Base-by-base conservation (phyloP, 1,140 invertebrate species). In the Brachionus manjavacas region DNA sequence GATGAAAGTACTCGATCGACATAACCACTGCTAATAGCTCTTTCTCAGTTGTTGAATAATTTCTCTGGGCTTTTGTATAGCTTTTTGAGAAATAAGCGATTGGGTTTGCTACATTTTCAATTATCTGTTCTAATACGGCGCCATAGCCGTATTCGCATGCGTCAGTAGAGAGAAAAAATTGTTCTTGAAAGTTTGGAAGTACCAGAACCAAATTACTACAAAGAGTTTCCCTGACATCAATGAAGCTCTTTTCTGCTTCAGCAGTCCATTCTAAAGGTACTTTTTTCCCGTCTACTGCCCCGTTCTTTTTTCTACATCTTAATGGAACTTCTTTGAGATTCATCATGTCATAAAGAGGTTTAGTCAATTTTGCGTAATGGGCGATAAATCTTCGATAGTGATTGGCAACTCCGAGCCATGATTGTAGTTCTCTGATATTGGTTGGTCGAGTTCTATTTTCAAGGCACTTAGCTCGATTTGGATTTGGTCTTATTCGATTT, bases 391-490 rank as follows among this genome's bases (percentile, higher is more conserved):
- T 41, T 25, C 85, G 35, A 83, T 85, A 85, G 25, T 85, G 84
- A 35, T 68, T 80, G 4, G 66, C 64, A 9, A 64, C 16, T 3
- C 85, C 85, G 14, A 85, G 20, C 23, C 85, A 85, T n/a, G 41
- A 12, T 78, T 64, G 55, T 31, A 85, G 14, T 3, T 85, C 64
- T 43, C 60, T 70, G 4, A 85, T 25, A 4, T 46, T 85, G 39
- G 83, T 81, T 11, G 88, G 89, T 28, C 28, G 28, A 12, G 52
- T 84, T 12, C 14, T 9, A 46, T 14, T 11, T 46, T 46, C 43
- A 3, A 46, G 14, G 14, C 43, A 46, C 14, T 46, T 46, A 46
- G 8, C n/a, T 64, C 55, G 55, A 20, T 64, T 25, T 2, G 55
- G 55, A 16, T 64, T 25, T 64, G 55, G n/a, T 64, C 20, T 64